Base-by-base conservation (phyloP, 2,113 vertebrate species). In the Peromyscus leucopus region DNA sequence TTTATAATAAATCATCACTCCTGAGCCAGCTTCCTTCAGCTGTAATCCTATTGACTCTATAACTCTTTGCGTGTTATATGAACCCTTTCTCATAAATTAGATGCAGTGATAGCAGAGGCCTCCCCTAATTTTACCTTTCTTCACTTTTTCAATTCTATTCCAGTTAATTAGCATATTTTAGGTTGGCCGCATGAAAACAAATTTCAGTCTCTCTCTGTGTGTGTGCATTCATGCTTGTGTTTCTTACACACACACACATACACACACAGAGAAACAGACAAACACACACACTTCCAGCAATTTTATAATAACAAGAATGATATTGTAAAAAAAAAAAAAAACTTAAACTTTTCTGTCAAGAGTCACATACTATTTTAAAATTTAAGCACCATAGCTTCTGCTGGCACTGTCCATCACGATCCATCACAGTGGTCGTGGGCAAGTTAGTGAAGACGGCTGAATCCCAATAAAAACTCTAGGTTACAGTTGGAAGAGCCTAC, bases 101-200 rank as follows among this genome's bases (percentile, higher is more conserved):
- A 74, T 46, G 11, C 2, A 71, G 4, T 17, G 15, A 63, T 22
- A 51, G 13, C 5, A 75, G 46, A 79, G 36, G 9, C 4, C 94
- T 55, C 39, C 10, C 1, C 31, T 12, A 74, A 51, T 22, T 94
- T 93, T 72, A 15, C 42, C 78, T 84, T 19, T 90, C 19, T 95
- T 93, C n/a, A 88, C 28, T 11, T 90, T 96, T 94, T 89, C 36
- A 91, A 75, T 71, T 91, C 1, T 92, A 83, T 87, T 67, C 33
- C 33, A 94, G 19, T 48, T 82, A 72, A 36, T 22, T 36, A 89
- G 67, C 2, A 57, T 12, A 16, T 86, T 84, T 83, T 74, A 63
- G 48, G 11, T 9, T 82, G 46, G 46, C n/a, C 36, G 67, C 24
- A 6, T 51, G 24, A 88, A 33, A 61, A 61, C 39, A 83, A 22